phyloP scores from a whole-genome alignment of 2,113 vertebrate species.

The Morone chrysops region DNA sequence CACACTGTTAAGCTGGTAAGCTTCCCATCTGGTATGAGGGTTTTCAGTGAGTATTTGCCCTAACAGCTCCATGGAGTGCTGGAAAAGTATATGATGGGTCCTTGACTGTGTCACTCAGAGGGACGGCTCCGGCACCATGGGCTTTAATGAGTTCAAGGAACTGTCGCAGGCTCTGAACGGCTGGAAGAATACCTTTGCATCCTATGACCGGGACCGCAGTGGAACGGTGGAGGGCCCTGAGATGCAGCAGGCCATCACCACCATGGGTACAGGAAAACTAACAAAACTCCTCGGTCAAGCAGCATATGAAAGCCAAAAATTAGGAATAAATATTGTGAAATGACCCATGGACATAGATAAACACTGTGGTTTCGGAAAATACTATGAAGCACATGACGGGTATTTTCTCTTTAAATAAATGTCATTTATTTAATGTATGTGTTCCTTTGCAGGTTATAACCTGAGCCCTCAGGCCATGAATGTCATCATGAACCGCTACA shows the following conservation, averaged over 20 bases:
- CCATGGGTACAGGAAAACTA: constrained; percentile 86
- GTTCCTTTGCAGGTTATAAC: constrained; percentile 76
- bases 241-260: constrained; percentile 88
- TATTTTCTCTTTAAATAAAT: too few relatives aligned
- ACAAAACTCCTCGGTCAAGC: background rate
- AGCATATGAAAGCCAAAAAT: background rate
- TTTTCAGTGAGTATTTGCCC: too few relatives aligned
- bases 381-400: too few relatives aligned
- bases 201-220: constrained; percentile 90
- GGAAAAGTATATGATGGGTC: constrained; percentile 41
- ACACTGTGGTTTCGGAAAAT: background rate
- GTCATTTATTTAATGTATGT: background rate
- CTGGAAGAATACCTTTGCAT: constrained; percentile 91
- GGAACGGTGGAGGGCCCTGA: constrained; percentile 92
- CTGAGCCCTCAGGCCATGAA: constrained; percentile 92
- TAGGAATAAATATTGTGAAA: background rate
- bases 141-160: constrained; percentile 95
- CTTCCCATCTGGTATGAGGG: too few relatives aligned
- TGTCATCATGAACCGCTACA: constrained; percentile 89
- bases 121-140: constrained; percentile 91
- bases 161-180: constrained; percentile 90
- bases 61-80: background rate
- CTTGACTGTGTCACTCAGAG: constrained; percentile 84
- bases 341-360: background rate
- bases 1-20: too few relatives aligned